Evolutionary conservation across 2,797 vertebrate genomes (phyloP), one percentile per base, ranked within the genome.

Genomic region (Pachyuromys duprasi): DNA sequence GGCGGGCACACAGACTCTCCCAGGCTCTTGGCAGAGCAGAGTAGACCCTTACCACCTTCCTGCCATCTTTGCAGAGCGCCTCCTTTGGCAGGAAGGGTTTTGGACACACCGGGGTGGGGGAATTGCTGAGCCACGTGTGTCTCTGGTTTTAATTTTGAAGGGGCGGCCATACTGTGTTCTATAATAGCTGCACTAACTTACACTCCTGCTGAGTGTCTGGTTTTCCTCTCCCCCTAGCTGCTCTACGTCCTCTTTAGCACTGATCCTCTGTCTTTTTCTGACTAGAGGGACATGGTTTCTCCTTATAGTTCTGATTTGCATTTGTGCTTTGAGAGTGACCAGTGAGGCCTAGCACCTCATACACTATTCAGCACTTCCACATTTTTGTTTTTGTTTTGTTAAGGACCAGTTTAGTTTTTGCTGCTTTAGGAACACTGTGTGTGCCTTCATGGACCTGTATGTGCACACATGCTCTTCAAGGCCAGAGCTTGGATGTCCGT

Each of bases 111-210:
- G 49, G 63, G 15, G 53, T 33, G 28, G 12, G 31, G 63, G 74
- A 39, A 90, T 91, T 86, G 53, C 74, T 53, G 88, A 86, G 28
- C 86, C 93, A 70, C 28, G 86, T 22, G 82, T 67, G 26, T 2
- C 42, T 20, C 81, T 79, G 89, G 31, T 86, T 78, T 91, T 80
- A 63, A 63, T 28, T 80, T 86, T 53, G 62, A 49, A 94, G 74
- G 88, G 55, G 62, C 65, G 20, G 84, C 88, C 80, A 33, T 33
- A 49, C 72, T 80, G 88, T 72, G 69, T 76, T 86, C 74, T 55
- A 20, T 86, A 86, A 79, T 72, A 90, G 81, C 39, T 18, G 42
- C 2, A 6, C 65, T 79, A 14, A 90, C 90, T 86, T 79, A 63
- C 88, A 90, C 72, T 86, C 81, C 39, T 26, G 4, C 28, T 3